Evolutionary conservation across 2,113 vertebrate species (phyloP).

Genomic region (Mixornis gularis): DNA sequence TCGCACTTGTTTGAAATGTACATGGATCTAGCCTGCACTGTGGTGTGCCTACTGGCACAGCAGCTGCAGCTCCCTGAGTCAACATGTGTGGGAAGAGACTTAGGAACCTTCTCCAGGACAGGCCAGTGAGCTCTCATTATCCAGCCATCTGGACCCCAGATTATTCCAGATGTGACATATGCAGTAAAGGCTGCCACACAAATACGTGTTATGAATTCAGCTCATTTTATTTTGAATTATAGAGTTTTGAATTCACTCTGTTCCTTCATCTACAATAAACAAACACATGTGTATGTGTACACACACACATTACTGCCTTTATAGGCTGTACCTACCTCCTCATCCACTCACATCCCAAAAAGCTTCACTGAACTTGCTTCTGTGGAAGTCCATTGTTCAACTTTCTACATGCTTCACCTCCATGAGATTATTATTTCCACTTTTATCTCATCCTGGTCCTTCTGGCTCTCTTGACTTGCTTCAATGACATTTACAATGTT

Average conservation of each 20-base stretch:
- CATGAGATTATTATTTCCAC: neutral
- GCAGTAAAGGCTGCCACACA: slow-evolving; percentile 43
- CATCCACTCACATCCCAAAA: neutral
- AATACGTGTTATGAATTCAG: slow-evolving; percentile 45
- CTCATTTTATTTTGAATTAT: slow-evolving; percentile 39
- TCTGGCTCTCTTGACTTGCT: neutral
- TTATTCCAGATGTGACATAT: slow-evolving; percentile 43
- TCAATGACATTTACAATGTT: neutral
- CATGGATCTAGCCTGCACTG: neutral
- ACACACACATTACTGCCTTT: neutral
- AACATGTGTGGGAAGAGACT: neutral
- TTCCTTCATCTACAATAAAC: slow-evolving; percentile 41
- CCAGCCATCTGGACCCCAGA: slow-evolving; percentile 49
- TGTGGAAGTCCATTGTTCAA: neutral
- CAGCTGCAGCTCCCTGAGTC: neutral
- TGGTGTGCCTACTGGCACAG: neutral
- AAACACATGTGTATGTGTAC: neutral
- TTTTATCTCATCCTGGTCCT: neutral
- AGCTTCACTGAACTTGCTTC: neutral
- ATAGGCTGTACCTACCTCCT: neutral
- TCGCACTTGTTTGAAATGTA: neutral
- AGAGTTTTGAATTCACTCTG: neutral
- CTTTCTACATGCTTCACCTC: neutral
- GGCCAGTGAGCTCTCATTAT: slow-evolving; percentile 43
- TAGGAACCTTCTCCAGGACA: slow-evolving; percentile 24